These are phyloP conservation scores for Therioaphis trifolii DNA, from an alignment of 2,888 invertebrate species.

Conservation along the genomic window DNA sequence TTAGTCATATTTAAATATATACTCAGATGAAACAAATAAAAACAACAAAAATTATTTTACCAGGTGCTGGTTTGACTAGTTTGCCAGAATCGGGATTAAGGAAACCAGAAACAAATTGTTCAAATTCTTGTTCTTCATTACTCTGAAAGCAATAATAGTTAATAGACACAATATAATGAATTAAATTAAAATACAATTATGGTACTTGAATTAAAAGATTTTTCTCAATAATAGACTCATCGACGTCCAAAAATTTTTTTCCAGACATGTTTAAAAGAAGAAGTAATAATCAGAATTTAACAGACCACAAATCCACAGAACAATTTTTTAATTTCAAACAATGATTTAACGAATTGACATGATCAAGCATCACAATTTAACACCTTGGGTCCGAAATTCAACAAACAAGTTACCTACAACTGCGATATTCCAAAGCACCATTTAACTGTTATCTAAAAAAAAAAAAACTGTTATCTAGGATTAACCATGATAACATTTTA, in stretches of 20 bases:
- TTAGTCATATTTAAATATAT: neutral
- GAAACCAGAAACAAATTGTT: constrained; percentile 20
- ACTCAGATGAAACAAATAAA: neutral
- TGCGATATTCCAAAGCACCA: no score
- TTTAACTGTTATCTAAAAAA: no score
- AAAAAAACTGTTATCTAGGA: no score
- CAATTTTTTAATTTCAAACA: no score
- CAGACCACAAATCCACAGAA: no score
- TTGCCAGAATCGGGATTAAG: constrained; percentile 43
- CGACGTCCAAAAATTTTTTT: constrained; percentile 43
- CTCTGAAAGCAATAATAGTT: constrained; percentile 25
- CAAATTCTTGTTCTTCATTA: constrained; percentile 52
- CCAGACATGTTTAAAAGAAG: neutral
- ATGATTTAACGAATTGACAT: no score
- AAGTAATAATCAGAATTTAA: no score
- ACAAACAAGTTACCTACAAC: no score
- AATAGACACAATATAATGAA: neutral
- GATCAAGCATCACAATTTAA: no score
- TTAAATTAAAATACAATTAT: neutral
- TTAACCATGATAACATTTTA: no score
- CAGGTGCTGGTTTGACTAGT: constrained; percentile 47
- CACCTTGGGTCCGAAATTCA: no score
- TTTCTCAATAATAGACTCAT: constrained; percentile 54
- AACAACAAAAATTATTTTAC: no score
- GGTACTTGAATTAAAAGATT: constrained; percentile 41